A percentile compares a stretch with the other conserved stretches of the same genome.
These are phyloP conservation scores for Meliscaeva auricollis DNA, from an alignment of 2,888 invertebrate genomes.

Conservation along the genomic window DNA sequence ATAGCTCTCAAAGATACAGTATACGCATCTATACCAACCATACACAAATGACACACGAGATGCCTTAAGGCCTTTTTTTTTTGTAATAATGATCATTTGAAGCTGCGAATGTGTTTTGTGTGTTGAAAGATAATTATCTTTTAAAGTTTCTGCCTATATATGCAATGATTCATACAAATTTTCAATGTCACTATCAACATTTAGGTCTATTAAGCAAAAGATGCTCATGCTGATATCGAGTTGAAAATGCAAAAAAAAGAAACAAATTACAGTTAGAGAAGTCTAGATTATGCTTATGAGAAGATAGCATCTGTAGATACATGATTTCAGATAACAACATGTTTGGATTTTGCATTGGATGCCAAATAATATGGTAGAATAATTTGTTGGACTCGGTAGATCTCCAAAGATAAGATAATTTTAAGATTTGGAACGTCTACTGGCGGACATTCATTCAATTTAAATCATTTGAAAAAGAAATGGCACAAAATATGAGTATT, in stretches of 20 bases:
- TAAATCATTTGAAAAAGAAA: too few species aligned
- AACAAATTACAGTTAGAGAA: constrained; percentile 6
- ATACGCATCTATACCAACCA: constrained; percentile 25
- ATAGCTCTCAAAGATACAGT: constrained; percentile 58
- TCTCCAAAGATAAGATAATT: background rate
- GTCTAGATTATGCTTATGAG: constrained; percentile 21
- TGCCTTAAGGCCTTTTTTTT: constrained; percentile 48
- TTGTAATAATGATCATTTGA: constrained; percentile 21
- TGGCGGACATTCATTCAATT: background rate
- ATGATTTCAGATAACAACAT: constrained; percentile 14
- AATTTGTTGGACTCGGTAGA: constrained; percentile 12
- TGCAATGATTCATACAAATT: constrained; percentile 65
- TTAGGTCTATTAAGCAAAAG: constrained; percentile 39
- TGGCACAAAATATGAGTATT: too few species aligned
- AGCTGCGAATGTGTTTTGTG: constrained; percentile 48
- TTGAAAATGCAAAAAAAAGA: constrained; percentile 12
- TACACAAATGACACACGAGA: constrained; percentile 59
- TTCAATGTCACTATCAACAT: constrained; percentile 68
- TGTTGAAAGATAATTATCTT: constrained; percentile 65
- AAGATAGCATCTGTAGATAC: constrained; percentile 6
- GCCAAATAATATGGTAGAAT: background rate
- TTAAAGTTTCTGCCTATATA: constrained; percentile 53
- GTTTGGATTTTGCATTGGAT: background rate
- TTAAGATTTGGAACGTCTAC: background rate
- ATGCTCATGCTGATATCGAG: constrained; percentile 18